A percentile compares a stretch with the other conserved stretches of the same genome.
Conservation (phyloP, 2,888 invertebrate genomes). For the Aphidoletes aphidimyza region DNA sequence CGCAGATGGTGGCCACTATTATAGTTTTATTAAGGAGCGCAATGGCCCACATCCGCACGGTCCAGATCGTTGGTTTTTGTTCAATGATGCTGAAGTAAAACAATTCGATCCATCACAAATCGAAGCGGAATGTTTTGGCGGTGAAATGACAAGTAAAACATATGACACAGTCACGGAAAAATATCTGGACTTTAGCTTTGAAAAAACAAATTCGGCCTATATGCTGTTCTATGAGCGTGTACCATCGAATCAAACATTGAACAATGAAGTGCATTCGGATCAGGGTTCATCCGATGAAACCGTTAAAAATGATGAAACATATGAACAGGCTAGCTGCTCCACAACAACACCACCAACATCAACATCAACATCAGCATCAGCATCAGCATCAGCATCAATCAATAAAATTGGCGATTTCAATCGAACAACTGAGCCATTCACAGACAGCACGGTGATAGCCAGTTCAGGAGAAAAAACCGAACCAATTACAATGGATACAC, state of each 20-base stretch:
- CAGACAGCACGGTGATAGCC: background rate
- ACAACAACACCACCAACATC: background rate
- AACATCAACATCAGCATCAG: background rate
- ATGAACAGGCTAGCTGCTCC: constrained; percentile 52
- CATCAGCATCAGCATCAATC: background rate
- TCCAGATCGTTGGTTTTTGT: constrained; percentile 91
- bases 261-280: constrained; percentile 60
- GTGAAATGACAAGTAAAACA: constrained; percentile 98
- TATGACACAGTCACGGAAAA: constrained; percentile 97
- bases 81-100: constrained; percentile 94
- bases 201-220: constrained; percentile 97
- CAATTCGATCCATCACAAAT: constrained; percentile 95
- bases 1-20: constrained; percentile 96
- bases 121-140: constrained; percentile 95
- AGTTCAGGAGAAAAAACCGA: background rate
- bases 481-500: background rate
- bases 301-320: constrained; percentile 23
- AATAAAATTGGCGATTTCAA: background rate
- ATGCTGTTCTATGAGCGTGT: constrained; percentile 96
- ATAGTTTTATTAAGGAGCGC: constrained; percentile 92
- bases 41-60: constrained; percentile 71
- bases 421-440: background rate
- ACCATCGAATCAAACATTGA: constrained; percentile 66
- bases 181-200: constrained; percentile 97
- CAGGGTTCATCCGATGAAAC: background rate